Evolutionary conservation across 2,888 invertebrate genomes (phyloP), one percentile per base, ranked within the genome.

Genomic region (Tolmerus cingulatus): DNA sequence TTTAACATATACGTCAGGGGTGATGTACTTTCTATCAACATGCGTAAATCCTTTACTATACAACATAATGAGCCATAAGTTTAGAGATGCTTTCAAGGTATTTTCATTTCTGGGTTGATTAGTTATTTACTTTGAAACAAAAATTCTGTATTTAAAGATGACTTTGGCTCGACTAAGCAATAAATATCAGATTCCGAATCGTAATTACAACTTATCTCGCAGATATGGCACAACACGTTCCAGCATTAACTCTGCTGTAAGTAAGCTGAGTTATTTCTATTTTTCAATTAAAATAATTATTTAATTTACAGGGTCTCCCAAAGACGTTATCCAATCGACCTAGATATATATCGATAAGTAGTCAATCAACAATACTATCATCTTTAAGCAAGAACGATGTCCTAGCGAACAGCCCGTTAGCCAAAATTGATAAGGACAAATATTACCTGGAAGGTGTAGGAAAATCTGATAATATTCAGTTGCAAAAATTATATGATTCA

Each of bases 41-140:
- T 95, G 95, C 89, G 94, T 96, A 89, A 96, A 96, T 92, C 95
- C 96, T 0, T 92, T 95, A 86, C 93, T 95, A 8, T 96, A 96
- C 92, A 95, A 95, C 91, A 94, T 95, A 88, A 95, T 96, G 95
- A 95, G 95, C 43, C 93, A 95, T 90, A 95, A 95, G 90, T 96
- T 95, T 91, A 93, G 95, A 77, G 94, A 94, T 89, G 96, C 96
- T 5, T 95, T 96, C 91, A 95, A 95, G 94, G 95, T 94, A 74
- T 55, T 74, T 16, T 74, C 5, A 40, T 23, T 37, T n/a, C 2
- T 79, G 16, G 4, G 14, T 46, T 14, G 16, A 14, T 46, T 46
- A 3, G 12, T 46, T 46, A 14, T 14, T 46, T 3, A 46, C 9
- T 57, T n/a, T 19, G n/a, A 51, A 51, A 19, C 8, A 14, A n/a